Conservation (phyloP, 2,113 vertebrate genomes). For the Anser cygnoides region DNA sequence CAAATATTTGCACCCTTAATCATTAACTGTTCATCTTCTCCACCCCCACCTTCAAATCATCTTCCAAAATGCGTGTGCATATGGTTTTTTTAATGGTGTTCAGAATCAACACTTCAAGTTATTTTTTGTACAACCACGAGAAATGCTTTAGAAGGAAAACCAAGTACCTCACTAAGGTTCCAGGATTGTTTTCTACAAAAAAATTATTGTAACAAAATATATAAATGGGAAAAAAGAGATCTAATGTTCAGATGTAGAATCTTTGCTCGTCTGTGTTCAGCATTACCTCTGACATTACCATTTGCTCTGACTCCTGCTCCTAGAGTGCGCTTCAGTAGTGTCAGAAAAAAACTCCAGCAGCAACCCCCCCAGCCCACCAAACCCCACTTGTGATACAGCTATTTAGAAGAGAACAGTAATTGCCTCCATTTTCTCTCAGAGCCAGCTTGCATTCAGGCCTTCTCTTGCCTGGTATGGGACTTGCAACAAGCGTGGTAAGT, state of each 20-base stretch:
- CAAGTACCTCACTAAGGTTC: not conserved
- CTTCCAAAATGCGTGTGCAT: not conserved
- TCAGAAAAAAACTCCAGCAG: not conserved
- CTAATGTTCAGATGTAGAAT: not conserved
- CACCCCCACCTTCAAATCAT: not conserved
- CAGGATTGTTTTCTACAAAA: not conserved
- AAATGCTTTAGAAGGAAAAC: not conserved
- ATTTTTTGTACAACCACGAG: not conserved
- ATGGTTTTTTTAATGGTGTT: not conserved
- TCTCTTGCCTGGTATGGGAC: not conserved
- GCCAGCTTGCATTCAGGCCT: not conserved
- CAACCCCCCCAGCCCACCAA: not conserved
- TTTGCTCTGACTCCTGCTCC: not conserved
- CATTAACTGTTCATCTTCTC: not conserved
- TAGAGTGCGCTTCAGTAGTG: not conserved
- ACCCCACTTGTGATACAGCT: not conserved
- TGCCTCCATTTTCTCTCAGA: not conserved
- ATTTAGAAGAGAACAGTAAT: not conserved
- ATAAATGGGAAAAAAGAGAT: not conserved
- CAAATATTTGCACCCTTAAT: constrained; percentile 1
- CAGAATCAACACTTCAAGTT: constrained; percentile 8
- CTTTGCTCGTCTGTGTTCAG: not conserved
- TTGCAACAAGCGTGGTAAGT: not conserved
- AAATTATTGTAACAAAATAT: not conserved
- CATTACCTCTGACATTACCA: not conserved